A percentile compares a stretch with the other conserved stretches of the same genome.
Conservation (phyloP, 1,140 invertebrate species). For the Ectropis grisescens region DNA sequence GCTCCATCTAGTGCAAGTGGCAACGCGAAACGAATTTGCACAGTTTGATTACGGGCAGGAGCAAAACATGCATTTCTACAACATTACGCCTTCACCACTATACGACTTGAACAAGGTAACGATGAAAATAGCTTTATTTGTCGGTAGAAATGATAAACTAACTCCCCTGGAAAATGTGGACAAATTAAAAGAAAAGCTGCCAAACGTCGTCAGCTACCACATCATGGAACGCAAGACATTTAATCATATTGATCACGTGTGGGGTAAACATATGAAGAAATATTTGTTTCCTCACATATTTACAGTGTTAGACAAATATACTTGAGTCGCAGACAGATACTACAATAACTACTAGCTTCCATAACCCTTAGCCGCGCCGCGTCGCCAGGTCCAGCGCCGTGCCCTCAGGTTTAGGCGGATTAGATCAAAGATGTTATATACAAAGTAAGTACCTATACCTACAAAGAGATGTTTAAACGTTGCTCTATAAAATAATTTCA, state of each 20-base stretch:
- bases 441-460: too few species aligned
- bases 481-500: too few species aligned
- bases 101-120: conserved; percentile 70
- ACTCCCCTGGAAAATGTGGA: conserved; percentile 1
- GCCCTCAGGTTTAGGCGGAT: too few species aligned
- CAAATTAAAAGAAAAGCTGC: neutral
- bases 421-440: too few species aligned
- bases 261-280: conserved; percentile 6
- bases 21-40: conserved; percentile 38
- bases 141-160: conserved; percentile 67
- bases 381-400: too few species aligned
- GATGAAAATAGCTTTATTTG: conserved; percentile 70
- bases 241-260: conserved; percentile 9
- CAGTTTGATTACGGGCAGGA: conserved; percentile 63
- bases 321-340: too few species aligned
- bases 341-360: too few species aligned
- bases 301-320: conserved; percentile 4
- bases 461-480: too few species aligned
- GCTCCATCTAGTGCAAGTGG: conserved; percentile 71
- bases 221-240: neutral
- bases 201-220: conserved; percentile 4
- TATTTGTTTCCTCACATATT: conserved; percentile 7
- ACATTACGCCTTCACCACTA: conserved; percentile 54
- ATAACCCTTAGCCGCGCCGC: too few species aligned
- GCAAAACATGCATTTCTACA: conserved; percentile 65